Evolutionary conservation across 2,888 invertebrate species (phyloP).

Genomic region (Anticlea derivata): DNA sequence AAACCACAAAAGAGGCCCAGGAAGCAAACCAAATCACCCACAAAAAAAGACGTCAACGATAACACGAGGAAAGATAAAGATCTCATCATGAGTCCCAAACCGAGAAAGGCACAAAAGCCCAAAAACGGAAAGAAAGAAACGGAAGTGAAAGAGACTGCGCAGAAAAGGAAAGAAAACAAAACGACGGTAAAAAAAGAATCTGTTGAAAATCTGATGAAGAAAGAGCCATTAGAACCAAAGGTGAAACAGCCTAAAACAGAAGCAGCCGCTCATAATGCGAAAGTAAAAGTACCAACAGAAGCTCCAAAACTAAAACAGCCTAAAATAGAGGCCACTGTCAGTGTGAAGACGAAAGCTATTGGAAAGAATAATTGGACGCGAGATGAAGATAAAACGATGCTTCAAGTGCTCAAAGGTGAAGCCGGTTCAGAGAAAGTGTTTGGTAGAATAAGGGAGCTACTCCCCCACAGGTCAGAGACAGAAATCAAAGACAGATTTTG

Average conservation of each 20-base stretch:
- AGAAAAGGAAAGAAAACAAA: no score
- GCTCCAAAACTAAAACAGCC: constrained; percentile 20
- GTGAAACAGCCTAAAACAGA: constrained; percentile 59
- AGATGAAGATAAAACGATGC: constrained; percentile 92
- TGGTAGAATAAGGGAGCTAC: constrained; percentile 76
- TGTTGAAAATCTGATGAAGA: constrained; percentile 35
- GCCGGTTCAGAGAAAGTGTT: constrained; percentile 86
- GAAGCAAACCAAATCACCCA: constrained; percentile 73
- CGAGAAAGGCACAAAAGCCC: constrained; percentile 49
- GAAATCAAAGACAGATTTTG: constrained; percentile 86
- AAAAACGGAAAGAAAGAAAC: constrained; percentile 50
- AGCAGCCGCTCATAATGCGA: constrained; percentile 23
- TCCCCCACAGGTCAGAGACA: constrained; percentile 80
- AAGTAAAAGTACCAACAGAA: constrained; percentile 12
- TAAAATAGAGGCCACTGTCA: constrained; percentile 51
- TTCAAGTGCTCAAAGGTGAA: constrained; percentile 90
- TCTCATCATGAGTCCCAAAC: constrained; percentile 58
- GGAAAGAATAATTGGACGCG: constrained; percentile 86
- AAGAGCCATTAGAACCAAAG: constrained; percentile 44
- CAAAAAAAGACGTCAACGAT: constrained; percentile 72
- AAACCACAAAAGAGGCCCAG: constrained; percentile 63
- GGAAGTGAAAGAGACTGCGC: constrained; percentile 38
- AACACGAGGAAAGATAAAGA: constrained; percentile 64
- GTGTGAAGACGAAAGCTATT: constrained; percentile 38
- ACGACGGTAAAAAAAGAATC: constrained; percentile 44